A percentile compares a stretch with the other conserved stretches of the same genome.
Evolutionary conservation across 2,888 invertebrate genomes (phyloP).

Genomic region (Linyphia triangularis): DNA sequence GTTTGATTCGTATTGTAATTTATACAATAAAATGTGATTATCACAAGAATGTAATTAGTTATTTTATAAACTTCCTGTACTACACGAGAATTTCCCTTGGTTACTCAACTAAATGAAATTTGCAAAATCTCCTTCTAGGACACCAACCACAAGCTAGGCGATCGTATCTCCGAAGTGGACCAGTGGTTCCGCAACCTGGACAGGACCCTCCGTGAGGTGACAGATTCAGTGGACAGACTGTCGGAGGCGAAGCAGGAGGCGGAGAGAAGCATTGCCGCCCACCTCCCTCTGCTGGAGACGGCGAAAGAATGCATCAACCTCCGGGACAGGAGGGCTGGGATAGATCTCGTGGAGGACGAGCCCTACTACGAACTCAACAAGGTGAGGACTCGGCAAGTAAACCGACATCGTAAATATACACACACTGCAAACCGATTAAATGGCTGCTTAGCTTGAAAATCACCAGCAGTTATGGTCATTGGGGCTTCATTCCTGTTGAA

Average conservation of each 20-base stretch:
- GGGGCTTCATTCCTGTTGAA: too few species aligned
- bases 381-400: too few species aligned
- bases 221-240: conserved; percentile 36
- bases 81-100: too few species aligned
- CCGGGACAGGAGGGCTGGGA: conserved; percentile 51
- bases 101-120: too few species aligned
- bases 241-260: conserved; percentile 55
- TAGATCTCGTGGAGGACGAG: conserved; percentile 70
- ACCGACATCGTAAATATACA: too few species aligned
- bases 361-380: conserved; percentile 58
- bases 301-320: conserved; percentile 54
- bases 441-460: too few species aligned
- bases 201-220: conserved; percentile 47
- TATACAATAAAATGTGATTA: too few species aligned
- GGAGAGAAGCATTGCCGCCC: conserved; percentile 41
- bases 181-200: conserved; percentile 70
- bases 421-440: too few species aligned
- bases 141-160: conserved; percentile 57
- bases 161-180: conserved; percentile 68
- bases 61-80: too few species aligned
- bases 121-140: conserved; percentile 46
- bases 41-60: too few species aligned
- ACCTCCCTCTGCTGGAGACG: conserved; percentile 58
- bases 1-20: too few species aligned
- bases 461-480: too few species aligned